Evolutionary conservation across 2,797 vertebrate genomes (phyloP).

Genomic region (Danio choprae): DNA sequence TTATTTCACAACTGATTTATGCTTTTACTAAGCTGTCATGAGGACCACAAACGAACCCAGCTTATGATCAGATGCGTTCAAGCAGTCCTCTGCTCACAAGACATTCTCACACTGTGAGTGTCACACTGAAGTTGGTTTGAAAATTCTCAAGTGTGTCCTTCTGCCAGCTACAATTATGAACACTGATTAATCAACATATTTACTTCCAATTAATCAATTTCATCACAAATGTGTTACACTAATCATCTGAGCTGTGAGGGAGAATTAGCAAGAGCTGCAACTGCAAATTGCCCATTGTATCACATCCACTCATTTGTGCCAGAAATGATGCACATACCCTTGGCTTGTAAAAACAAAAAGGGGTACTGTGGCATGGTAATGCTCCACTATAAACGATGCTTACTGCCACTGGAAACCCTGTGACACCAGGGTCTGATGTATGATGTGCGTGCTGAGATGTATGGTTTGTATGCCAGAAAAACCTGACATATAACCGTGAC

Average conservation of each 20-base stretch:
- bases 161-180: neutral
- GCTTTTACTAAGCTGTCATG: conserved; percentile 1
- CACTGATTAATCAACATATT: neutral
- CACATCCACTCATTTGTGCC: neutral
- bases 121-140: conserved; percentile 21
- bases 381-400: neutral
- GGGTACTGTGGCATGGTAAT: neutral
- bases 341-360: neutral
- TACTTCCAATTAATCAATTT: neutral
- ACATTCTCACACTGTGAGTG: conserved; percentile 7
- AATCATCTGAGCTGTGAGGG: neutral
- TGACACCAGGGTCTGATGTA: neutral
- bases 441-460: neutral
- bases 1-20: neutral
- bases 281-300: neutral
- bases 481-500: neutral
- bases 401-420: neutral
- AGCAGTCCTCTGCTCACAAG: neutral
- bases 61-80: neutral
- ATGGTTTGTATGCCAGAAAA: neutral
- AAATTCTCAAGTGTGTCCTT: conserved; percentile 18
- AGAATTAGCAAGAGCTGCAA: neutral
- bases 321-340: neutral
- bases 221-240: neutral
- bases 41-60: neutral